Evolutionary conservation across 2,113 vertebrate genomes (phyloP).

Genomic region (Caranx ignobilis): DNA sequence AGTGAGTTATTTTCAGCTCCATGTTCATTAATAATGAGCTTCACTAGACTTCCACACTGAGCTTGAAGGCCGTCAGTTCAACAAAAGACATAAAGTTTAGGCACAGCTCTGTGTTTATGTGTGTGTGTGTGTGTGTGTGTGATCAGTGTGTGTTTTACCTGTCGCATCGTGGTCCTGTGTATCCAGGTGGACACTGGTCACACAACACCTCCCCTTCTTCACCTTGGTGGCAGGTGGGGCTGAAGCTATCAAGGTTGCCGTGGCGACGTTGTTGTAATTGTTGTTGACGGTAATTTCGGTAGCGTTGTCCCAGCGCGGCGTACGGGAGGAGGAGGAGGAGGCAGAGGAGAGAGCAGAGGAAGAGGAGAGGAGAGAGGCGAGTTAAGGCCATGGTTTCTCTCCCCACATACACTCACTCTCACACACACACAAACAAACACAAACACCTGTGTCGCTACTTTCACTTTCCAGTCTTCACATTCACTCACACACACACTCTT

Average conservation of each 20-base stretch:
- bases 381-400: slow-evolving; percentile 72
- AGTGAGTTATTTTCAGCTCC: not conserved
- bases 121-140: not conserved
- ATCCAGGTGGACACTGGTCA: slow-evolving; percentile 88
- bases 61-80: not conserved
- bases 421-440: slow-evolving; percentile 14
- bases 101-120: not conserved
- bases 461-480: slow-evolving; percentile 33
- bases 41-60: not conserved
- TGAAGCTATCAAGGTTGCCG: slow-evolving; percentile 88
- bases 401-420: slow-evolving; percentile 6
- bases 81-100: not conserved
- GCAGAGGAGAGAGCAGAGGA: slow-evolving; percentile 70
- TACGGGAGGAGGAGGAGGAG: slow-evolving; percentile 57
- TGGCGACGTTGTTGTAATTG: slow-evolving; percentile 32
- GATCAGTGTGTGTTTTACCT: slow-evolving; percentile 86
- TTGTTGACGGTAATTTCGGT: slow-evolving; percentile 59
- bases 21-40: not conserved
- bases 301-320: slow-evolving; percentile 72
- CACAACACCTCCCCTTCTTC: slow-evolving; percentile 87
- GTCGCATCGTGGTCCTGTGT: slow-evolving; percentile 90
- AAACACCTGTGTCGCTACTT: slow-evolving; percentile 38
- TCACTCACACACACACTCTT: slow-evolving; percentile 18
- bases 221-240: slow-evolving; percentile 92
- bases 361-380: slow-evolving; percentile 68